Conservation (phyloP, 2,113 vertebrate genomes). For the Sus scrofa region DNA sequence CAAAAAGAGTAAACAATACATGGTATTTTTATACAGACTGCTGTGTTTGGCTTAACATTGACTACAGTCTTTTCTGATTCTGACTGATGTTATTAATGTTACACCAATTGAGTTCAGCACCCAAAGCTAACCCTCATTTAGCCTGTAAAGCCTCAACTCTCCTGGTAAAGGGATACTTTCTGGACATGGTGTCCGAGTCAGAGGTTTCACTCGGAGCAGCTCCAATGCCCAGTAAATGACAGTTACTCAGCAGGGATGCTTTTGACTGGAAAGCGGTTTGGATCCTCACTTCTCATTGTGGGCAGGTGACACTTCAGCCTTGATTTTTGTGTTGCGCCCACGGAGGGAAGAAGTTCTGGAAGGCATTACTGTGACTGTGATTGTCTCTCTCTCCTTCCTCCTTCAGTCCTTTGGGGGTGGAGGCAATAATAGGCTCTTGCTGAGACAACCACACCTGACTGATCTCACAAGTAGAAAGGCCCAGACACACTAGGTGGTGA, state of each 20-base stretch:
- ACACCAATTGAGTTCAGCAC: neutral
- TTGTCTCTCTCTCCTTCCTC: neutral
- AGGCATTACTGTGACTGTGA: neutral
- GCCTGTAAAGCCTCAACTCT: neutral
- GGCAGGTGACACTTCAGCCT: neutral
- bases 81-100: neutral
- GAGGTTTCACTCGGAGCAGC: neutral
- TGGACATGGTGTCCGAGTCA: neutral
- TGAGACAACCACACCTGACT: neutral
- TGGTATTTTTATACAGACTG: neutral
- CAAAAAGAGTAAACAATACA: conserved; percentile 13
- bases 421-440: neutral
- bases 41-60: neutral
- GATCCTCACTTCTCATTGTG: neutral
- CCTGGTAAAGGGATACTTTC: neutral
- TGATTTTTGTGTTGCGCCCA: neutral
- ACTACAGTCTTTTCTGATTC: neutral
- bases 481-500: neutral
- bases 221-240: neutral
- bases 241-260: neutral
- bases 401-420: neutral
- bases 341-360: neutral
- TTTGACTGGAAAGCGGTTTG: neutral
- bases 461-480: neutral
- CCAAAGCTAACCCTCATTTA: neutral